Evolutionary conservation across 1,140 invertebrate genomes (phyloP).

Genomic region (Tetramorium alpestre): DNA sequence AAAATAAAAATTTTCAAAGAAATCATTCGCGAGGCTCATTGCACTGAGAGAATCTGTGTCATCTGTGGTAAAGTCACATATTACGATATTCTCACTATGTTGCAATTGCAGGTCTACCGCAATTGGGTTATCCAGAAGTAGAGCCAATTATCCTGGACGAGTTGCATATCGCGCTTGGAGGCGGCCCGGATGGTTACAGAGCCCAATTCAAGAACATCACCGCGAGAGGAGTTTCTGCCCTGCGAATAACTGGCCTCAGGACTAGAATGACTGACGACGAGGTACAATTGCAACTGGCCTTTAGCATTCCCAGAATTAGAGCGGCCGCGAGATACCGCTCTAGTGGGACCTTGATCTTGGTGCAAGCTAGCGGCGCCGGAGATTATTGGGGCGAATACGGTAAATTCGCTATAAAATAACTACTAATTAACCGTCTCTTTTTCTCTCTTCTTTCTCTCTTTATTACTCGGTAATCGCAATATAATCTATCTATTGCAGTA

Average conservation of each 20-base stretch:
- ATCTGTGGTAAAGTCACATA: background rate
- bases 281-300: conserved; percentile 91
- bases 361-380: conserved; percentile 92
- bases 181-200: conserved; percentile 91
- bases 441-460: too few relatives aligned
- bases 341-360: conserved; percentile 91
- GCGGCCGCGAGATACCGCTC: conserved; percentile 91
- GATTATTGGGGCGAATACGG: conserved; percentile 96
- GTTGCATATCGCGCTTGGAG: conserved; percentile 91
- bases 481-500: background rate
- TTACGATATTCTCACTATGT: background rate
- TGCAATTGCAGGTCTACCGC: conserved; percentile 78
- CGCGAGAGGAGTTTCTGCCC: conserved; percentile 91
- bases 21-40: background rate
- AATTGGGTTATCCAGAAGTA: conserved; percentile 85
- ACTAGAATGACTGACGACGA: conserved; percentile 86
- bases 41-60: background rate
- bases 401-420: conserved; percentile 77
- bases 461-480: background rate
- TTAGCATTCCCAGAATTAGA: conserved; percentile 91
- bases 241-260: conserved; percentile 91
- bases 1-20: background rate
- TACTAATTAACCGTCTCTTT: background rate
- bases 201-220: conserved; percentile 92
- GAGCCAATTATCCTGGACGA: conserved; percentile 93